phyloP scores from a whole-genome alignment of 2,888 invertebrate species.

The Amphiduros pacificus region DNA sequence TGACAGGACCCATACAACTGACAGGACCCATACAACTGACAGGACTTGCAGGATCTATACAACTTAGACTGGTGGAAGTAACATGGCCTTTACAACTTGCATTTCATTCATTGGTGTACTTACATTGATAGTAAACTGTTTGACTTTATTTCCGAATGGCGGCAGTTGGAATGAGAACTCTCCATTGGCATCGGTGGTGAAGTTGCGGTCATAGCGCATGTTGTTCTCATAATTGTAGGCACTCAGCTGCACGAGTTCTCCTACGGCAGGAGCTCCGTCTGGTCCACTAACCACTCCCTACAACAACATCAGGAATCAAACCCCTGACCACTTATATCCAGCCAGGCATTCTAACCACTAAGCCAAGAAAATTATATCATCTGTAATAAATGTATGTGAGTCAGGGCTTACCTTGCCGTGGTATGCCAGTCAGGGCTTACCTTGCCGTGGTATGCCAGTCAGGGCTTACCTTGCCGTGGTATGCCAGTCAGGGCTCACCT shows the following conservation, averaged over 20 bases:
- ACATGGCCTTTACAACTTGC: neutral
- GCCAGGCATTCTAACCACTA: no score
- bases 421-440: no score
- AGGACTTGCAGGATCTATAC: no score
- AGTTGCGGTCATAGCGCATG: neutral
- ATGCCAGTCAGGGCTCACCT: no score
- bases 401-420: no score
- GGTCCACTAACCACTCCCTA: slow-evolving; percentile 29
- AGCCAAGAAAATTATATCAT: no score
- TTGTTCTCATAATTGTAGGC: neutral
- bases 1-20: no score
- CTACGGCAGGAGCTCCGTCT: slow-evolving; percentile 28
- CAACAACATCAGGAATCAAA: slow-evolving; percentile 1
- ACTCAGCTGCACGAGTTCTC: slow-evolving; percentile 11
- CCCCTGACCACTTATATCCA: neutral
- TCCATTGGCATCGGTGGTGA: slow-evolving; percentile 19
- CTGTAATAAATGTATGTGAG: no score
- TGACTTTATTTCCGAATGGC: neutral
- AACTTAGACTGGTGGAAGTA: neutral
- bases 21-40: no score
- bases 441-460: no score
- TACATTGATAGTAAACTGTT: neutral
- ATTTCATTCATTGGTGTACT: no score
- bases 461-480: no score
- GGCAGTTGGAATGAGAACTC: slow-evolving; percentile 18